phyloP scores from a whole-genome alignment of 2,113 vertebrate genomes.

The Sapajus apella region DNA sequence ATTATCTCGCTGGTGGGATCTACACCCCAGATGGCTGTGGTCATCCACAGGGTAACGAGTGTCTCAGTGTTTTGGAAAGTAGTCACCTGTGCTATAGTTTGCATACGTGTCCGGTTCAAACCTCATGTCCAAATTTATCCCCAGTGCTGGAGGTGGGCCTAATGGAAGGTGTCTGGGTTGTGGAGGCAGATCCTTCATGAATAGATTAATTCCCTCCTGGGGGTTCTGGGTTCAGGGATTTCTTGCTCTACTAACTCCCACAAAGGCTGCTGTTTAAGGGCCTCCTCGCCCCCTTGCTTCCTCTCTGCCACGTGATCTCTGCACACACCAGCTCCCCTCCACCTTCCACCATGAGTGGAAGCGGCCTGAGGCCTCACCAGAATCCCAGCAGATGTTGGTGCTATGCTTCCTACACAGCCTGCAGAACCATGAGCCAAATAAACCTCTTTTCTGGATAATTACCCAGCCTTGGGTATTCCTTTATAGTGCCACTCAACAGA shows the following conservation, averaged over 20 bases:
- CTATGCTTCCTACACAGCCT: neutral
- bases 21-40: rapidly evolving
- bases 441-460: neutral
- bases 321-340: neutral
- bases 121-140: neutral
- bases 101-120: neutral
- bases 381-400: neutral
- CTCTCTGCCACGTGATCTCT: neutral
- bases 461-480: neutral
- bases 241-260: neutral
- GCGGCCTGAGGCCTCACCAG: neutral
- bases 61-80: rapidly evolving
- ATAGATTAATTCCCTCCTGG: neutral
- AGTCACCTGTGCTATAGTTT: rapidly evolving
- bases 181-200: neutral
- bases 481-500: neutral
- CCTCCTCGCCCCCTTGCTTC: neutral
- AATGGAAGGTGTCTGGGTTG: neutral
- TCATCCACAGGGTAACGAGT: rapidly evolving
- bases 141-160: neutral
- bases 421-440: neutral
- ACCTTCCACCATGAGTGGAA: neutral
- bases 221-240: neutral
- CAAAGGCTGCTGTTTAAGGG: neutral
- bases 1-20: rapidly evolving